Evolutionary conservation across 30 jellyfish, hydroid and myxozoan species (phyloP), one percentile per base, ranked within the genome.

Genomic region (Turritopsis rubra): DNA sequence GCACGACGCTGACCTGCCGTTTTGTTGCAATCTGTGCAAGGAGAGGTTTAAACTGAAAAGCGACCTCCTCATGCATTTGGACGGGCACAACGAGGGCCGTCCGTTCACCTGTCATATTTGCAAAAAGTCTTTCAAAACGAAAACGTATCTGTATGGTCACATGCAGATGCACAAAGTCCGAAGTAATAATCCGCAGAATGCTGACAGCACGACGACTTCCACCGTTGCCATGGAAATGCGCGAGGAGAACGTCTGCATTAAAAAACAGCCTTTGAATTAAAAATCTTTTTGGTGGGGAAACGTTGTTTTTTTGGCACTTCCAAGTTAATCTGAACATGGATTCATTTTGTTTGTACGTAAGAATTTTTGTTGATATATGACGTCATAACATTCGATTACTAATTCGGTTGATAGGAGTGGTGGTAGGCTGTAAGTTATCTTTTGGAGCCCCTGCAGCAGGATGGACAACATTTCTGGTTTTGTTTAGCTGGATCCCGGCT

Each of bases 31-130:
- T 8, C 54, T 29, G 72, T 82, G 88, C 73, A 27, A 66, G 72
- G 88, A 82, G 85, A 31, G 88, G 53, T 82, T 82, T 71, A 31
- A 82, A 66, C 5, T 21, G 72, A 66, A 71, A 66, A 30, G 31
- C 71, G 85, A 66, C 66, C 85, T 82, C 5, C 27, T 25, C 26
- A 4, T 82, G 30, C 88, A 82, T 71, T 21, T 82, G 75, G 85
- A 82, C 26, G 88, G 73, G 18, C 88, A 82, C 76, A 72, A 54
- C 84, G 88, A 82, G 22, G 88, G 72, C 21, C 24, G 86, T 20
- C 88, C 88, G 30, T 82, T 82, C 75, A 41, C 75, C 21, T 82
- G 88, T 29, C 88, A 66, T 28, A 72, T 82, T 24, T 82, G 88
- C 75, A 66, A 82, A 29, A 82, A 82, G 73, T 82, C 88, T 65